Percentiles rank a stretch among this genome's conserved stretches.
Conservation (phyloP, 2,113 vertebrate genomes). For the Poeciliopsis occidentalis region DNA sequence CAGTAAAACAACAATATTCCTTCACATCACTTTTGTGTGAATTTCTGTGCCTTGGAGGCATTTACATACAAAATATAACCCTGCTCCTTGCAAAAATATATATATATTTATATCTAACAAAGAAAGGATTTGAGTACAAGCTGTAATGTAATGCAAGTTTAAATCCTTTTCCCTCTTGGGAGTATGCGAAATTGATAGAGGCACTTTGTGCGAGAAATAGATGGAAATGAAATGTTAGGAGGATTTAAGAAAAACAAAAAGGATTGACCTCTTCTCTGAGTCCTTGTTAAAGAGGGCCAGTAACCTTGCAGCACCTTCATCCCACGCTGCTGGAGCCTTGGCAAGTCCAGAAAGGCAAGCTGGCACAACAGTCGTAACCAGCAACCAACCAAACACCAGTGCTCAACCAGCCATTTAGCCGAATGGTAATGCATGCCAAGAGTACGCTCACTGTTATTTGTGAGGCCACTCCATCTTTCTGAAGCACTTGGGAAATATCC, state of each 20-base stretch:
- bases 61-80: slow-evolving; percentile 50
- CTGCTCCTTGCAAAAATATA: slow-evolving; percentile 15
- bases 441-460: slow-evolving; percentile 33
- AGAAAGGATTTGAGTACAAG: slow-evolving; percentile 40
- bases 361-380: background rate
- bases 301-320: slow-evolving; percentile 45
- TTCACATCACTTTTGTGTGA: background rate
- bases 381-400: slow-evolving; percentile 2
- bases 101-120: slow-evolving; percentile 22
- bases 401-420: slow-evolving; percentile 12
- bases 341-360: slow-evolving; percentile 32
- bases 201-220: slow-evolving; percentile 1
- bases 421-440: slow-evolving; percentile 45
- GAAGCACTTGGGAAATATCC: slow-evolving; percentile 39
- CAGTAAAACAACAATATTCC: slow-evolving; percentile 7
- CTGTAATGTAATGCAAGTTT: slow-evolving; percentile 52
- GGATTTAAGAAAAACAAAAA: background rate
- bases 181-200: slow-evolving; percentile 41
- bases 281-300: slow-evolving; percentile 46
- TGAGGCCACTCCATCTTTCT: slow-evolving; percentile 41
- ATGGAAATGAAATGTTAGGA: slow-evolving; percentile 26
- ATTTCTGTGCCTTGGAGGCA: slow-evolving; percentile 32
- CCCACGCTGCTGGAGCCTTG: slow-evolving; percentile 40
- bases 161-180: slow-evolving; percentile 58
- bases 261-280: slow-evolving; percentile 42